A percentile compares a stretch with the other conserved stretches of the same genome.
Evolutionary conservation across 2,113 vertebrate species (phyloP).

Genomic region (Todiramphus chloris): DNA sequence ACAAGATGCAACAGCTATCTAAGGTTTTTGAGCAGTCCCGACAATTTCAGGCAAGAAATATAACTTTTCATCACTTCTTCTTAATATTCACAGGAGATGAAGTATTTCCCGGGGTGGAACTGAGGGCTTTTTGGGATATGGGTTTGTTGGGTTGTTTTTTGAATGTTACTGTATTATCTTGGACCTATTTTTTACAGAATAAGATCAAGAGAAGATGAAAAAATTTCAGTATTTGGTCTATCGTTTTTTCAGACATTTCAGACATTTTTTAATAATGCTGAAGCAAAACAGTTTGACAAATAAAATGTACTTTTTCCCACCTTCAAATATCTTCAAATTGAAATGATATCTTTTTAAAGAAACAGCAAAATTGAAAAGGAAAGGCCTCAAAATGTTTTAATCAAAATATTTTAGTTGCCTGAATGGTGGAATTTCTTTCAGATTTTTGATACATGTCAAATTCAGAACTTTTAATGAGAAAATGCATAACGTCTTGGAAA

Average conservation of each 20-base stretch:
- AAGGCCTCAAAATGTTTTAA: not conserved
- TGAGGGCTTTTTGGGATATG: fast-evolving
- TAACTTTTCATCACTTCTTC: constrained; percentile 15
- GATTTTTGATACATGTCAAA: not conserved
- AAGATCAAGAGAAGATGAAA: not conserved
- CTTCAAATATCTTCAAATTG: not conserved
- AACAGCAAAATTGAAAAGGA: not conserved
- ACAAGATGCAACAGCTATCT: constrained; percentile 51
- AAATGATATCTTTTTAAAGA: not conserved
- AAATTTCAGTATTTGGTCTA: not conserved
- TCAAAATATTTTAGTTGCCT: not conserved
- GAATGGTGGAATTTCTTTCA: not conserved
- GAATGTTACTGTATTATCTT: not conserved
- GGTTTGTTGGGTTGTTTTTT: not conserved
- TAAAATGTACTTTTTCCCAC: not conserved
- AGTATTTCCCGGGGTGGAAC: not conserved
- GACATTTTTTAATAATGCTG: not conserved
- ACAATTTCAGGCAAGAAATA: not conserved
- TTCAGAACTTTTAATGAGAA: not conserved
- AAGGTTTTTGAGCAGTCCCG: constrained; percentile 18
- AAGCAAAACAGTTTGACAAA: not conserved
- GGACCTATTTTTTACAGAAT: not conserved
- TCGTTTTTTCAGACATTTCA: not conserved
- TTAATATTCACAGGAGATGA: not conserved
- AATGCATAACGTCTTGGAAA: not conserved